Percentiles rank a stretch among this genome's conserved stretches.
phyloP scores from a whole-genome alignment of 1,140 invertebrate species.

The Delia radicum region DNA sequence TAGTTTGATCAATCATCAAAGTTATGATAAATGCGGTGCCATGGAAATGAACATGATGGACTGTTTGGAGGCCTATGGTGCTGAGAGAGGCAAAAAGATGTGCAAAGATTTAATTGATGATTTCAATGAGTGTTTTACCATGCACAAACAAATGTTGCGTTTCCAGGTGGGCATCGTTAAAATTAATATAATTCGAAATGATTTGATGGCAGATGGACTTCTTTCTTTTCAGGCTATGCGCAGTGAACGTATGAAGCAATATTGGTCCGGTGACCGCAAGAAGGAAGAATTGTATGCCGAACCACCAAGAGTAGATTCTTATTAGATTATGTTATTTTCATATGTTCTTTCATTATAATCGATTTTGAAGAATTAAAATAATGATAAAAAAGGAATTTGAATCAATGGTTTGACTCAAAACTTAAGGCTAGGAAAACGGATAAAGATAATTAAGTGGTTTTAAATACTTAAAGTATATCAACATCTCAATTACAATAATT shows the following conservation, averaged over 20 bases:
- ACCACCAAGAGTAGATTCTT: slow-evolving; percentile 57
- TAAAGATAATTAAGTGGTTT: no score
- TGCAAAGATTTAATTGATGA: slow-evolving; percentile 65
- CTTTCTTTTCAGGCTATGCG: slow-evolving; percentile 58
- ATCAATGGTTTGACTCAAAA: no score
- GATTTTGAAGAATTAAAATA: neutral
- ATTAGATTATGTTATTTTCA: slow-evolving; percentile 36
- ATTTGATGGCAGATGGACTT: no score
- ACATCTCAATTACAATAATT: no score
- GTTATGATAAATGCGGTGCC: slow-evolving; percentile 62
- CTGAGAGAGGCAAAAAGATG: slow-evolving; percentile 59
- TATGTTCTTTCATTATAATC: neutral
- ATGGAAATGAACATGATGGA: slow-evolving; percentile 69
- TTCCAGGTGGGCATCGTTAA: slow-evolving; percentile 51
- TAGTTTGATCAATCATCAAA: slow-evolving; percentile 64
- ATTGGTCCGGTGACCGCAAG: slow-evolving; percentile 55
- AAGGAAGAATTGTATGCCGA: slow-evolving; percentile 56
- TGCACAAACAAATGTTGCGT: slow-evolving; percentile 62
- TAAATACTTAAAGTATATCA: no score
- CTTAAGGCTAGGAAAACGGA: no score
- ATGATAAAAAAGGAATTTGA: no score
- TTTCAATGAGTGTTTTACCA: slow-evolving; percentile 65
- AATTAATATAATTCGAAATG: no score
- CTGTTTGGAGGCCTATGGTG: slow-evolving; percentile 74
- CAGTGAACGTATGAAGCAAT: slow-evolving; percentile 61